Base-by-base conservation (phyloP, 2,888 invertebrate genomes). In the Meiosimyza platycephala region DNA sequence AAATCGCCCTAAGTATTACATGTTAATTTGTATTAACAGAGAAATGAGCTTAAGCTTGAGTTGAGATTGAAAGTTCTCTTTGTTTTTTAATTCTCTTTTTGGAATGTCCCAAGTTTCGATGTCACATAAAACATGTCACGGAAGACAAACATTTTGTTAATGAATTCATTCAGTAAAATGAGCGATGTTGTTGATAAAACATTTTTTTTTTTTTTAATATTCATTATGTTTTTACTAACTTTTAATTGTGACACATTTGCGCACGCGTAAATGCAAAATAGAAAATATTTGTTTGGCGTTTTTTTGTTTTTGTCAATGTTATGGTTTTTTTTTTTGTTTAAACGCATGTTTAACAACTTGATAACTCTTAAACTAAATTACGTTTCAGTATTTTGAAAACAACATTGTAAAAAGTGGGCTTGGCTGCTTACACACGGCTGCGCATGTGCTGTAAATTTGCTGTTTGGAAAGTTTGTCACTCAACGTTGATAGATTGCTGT, bases 121-220 rank as follows among this genome's bases (percentile, higher is more conserved):
- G 1, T 40, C 9, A 9, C 9, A 40, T 40, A 55, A 22, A 40
- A 40, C 2, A 40, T 40, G 7, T 33, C 16, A 54, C 54, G 48
- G 18, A 57, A 68, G 48, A 68, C 50, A 64, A 64, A 40, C 54
- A 67, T 55, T 16, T 55, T 67, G 47, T 67, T 67, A 67, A 67
- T 67, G 55, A 67, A 67, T 67, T 47, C 18, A 57, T 9, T 59
- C 40, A 40, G 40, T 40, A 9, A 40, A 40, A 40, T 40, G 40
- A 40, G 40, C 40, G 40, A 9, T 40, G 40, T 40, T 40, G 40
- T 40, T 40, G 9, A 40, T 40, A 40, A 40, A 40, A 9, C 9
- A 9, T 40, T 1, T 6, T 40, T 40, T 40, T n/a, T 40, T 6
- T 40, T 40, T 40, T 7, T 3, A 28, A 28, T 28, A 40, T 40